Percentiles rank a stretch among this genome's conserved stretches.
Conservation (phyloP, 2,888 invertebrate species). For the Globia sparganii region DNA sequence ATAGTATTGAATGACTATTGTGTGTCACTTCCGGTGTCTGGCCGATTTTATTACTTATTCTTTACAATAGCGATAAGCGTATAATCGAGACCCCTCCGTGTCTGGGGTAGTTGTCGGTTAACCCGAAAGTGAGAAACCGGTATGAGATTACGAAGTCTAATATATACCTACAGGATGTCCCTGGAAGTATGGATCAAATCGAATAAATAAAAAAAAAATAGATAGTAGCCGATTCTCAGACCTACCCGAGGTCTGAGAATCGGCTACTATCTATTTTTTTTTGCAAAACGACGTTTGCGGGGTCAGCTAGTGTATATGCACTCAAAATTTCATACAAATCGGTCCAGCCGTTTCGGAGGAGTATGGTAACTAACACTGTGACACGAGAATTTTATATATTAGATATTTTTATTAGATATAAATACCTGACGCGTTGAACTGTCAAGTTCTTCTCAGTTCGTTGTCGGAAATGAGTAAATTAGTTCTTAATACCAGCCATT, state of each 20-base stretch:
- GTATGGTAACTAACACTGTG: too few species aligned
- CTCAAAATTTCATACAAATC: too few species aligned
- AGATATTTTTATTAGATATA: not conserved
- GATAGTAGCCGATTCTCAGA: too few species aligned
- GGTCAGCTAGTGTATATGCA: too few species aligned
- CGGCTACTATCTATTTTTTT: too few species aligned
- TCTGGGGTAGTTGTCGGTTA: not conserved
- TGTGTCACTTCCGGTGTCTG: slow-evolving; percentile 11
- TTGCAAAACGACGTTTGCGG: too few species aligned
- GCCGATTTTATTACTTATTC: not conserved
- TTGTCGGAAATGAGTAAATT: not conserved
- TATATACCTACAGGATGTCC: too few species aligned
- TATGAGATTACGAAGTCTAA: slow-evolving; percentile 8
- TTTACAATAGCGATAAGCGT: not conserved
- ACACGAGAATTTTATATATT: too few species aligned
- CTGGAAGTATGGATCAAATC: too few species aligned
- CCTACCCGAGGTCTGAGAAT: too few species aligned
- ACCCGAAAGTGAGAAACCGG: not conserved
- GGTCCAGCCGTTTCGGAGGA: too few species aligned
- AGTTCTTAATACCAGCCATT: slow-evolving; percentile 16
- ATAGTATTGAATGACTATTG: not conserved
- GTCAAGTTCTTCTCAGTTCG: not conserved
- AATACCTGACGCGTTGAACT: slow-evolving; percentile 1
- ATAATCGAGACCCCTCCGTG: not conserved
- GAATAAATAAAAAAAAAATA: too few species aligned